phyloP scores from a whole-genome alignment of 2,888 invertebrate species.

The Xestia sexstrigata region DNA sequence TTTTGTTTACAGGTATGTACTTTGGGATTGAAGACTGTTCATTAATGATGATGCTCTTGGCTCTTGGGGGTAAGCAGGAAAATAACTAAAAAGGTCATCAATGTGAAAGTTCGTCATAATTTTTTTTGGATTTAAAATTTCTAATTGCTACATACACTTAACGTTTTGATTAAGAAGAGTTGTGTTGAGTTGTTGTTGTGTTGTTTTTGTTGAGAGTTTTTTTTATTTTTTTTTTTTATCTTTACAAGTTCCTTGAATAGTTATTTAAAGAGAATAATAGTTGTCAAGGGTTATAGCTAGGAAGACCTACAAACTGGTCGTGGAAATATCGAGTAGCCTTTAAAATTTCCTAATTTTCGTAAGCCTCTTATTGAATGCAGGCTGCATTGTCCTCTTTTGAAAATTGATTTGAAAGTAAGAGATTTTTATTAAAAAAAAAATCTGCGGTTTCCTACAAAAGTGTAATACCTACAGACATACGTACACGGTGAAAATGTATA shows the following conservation, averaged over 20 bases:
- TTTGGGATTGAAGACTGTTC: neutral
- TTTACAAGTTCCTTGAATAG: neutral
- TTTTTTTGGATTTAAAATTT: neutral
- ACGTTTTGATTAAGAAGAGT: neutral
- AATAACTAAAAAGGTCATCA: neutral
- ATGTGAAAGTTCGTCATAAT: neutral
- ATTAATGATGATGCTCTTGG: neutral
- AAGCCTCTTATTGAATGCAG: neutral
- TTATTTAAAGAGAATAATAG: neutral
- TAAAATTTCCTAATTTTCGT: neutral
- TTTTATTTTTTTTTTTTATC: no score
- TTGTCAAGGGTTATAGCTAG: neutral
- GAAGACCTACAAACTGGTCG: neutral
- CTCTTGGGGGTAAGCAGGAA: neutral
- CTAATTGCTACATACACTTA: neutral
- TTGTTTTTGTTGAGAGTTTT: no score
- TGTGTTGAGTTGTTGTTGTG: no score
- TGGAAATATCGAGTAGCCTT: neutral
- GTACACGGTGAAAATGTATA: no score
- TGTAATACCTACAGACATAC: no score
- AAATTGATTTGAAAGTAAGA: no score
- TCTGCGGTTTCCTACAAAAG: no score
- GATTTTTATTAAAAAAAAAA: no score
- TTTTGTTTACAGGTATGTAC: constrained; percentile 67
- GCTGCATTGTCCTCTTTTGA: no score